Conservation (phyloP, 2,888 invertebrate genomes). For the Phorcus lineatus region DNA sequence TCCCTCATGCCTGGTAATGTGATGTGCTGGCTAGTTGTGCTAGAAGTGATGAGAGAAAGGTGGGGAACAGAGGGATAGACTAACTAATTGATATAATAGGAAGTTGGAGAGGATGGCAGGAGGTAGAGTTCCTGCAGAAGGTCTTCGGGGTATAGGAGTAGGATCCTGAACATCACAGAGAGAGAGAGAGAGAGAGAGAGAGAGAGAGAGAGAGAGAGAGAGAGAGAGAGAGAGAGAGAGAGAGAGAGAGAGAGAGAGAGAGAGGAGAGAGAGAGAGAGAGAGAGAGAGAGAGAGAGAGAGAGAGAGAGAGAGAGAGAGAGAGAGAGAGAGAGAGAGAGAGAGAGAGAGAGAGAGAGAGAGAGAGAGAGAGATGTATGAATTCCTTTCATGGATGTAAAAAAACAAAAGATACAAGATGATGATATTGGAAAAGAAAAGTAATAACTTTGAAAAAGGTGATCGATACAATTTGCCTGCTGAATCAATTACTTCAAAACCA, state of each 20-base stretch:
- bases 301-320: slow-evolving; percentile 16
- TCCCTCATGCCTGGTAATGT: too few species aligned
- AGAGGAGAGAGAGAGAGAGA: not conserved
- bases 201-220: not conserved
- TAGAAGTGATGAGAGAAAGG: too few species aligned
- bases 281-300: not conserved
- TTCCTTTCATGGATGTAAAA: too few species aligned
- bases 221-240: not conserved
- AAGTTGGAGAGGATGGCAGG: not conserved
- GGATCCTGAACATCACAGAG: not conserved
- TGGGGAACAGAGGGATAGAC: not conserved
- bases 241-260: not conserved
- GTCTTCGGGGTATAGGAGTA: not conserved
- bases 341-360: slow-evolving; percentile 3
- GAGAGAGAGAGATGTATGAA: too few species aligned
- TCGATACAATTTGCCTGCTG: too few species aligned
- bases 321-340: slow-evolving; percentile 13
- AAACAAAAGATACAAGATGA: too few species aligned
- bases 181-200: not conserved
- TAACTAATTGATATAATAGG: slow-evolving; percentile 11
- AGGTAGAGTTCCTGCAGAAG: not conserved
- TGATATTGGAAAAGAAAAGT: too few species aligned
- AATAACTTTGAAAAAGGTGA: too few species aligned
- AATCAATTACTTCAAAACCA: too few species aligned
- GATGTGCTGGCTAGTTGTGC: too few species aligned